Base-by-base conservation (phyloP, 2,797 vertebrate species). In the Bufotes viridis region DNA sequence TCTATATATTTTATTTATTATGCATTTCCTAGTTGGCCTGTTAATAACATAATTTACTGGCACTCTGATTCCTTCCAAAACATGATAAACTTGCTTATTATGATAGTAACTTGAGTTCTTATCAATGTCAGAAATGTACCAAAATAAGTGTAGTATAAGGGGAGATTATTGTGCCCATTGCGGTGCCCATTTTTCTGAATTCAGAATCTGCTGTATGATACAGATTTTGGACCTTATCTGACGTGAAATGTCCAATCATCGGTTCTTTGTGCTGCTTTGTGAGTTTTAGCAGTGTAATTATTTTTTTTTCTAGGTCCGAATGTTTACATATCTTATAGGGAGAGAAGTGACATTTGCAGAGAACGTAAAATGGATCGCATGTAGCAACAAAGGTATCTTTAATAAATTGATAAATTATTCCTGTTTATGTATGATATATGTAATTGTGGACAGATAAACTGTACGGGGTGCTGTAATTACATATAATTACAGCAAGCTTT, bases 251-350 rank as follows among this genome's bases (percentile, higher is more conserved):
- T 65, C 3, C 22, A 4, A 3, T 55, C 10, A 55, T 58, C 57
- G 7, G 7, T 63, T 22, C 7, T 22, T 6, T 63, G 18, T 7
- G 20, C 63, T 24, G 24, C 24, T 6, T 17, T 17, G 17, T 15
- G 9, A 65, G 42, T 42, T 42, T 42, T 42, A 42, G 6, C 42
- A 42, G 42, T 3, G 42, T 42, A 42, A 42, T 42, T 42, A 34
- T 42, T 87, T 5, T 12, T 9, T 55, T 65, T 49, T 10, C n/a
- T 91, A 99, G 98, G 97, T 99, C 26, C 97, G 98, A 7, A 96
- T 99, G 84, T 99, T 99, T 94, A 98, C 97, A 0, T 99, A 99
- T 91, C 96, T 99, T 87, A 99, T 99, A 63, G 98, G 98, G 63
- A 95, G 97, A 82, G 98, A 99, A 90, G 96, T 99, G 94, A 97